A percentile compares a stretch with the other conserved stretches of the same genome.
Evolutionary conservation across 2,888 invertebrate species (phyloP).

Genomic region (Meiosimyza platycephala): DNA sequence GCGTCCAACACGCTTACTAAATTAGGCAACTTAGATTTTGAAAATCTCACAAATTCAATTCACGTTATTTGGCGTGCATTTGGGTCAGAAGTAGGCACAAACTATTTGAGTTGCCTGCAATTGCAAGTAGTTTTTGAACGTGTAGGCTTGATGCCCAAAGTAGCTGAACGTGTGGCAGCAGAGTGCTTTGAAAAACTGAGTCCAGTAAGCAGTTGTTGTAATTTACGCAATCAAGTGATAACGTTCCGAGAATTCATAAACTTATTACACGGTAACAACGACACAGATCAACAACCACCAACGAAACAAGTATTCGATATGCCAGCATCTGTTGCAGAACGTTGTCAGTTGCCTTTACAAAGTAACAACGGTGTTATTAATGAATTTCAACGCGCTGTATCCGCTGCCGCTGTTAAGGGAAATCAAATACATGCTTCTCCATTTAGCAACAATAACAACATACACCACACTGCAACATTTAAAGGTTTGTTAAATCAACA

Average conservation of each 20-base stretch:
- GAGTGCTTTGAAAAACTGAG: slow-evolving; percentile 76
- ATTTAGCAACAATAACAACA: slow-evolving; percentile 14
- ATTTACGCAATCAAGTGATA: slow-evolving; percentile 64
- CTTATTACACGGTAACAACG: slow-evolving; percentile 70
- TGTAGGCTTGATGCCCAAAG: slow-evolving; percentile 73
- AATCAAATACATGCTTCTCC: slow-evolving; percentile 22
- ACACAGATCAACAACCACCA: background rate
- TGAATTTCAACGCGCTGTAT: slow-evolving; percentile 20
- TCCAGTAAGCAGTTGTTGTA: slow-evolving; percentile 52
- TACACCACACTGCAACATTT: slow-evolving; percentile 12
- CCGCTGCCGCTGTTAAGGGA: slow-evolving; percentile 33
- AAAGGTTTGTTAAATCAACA: slow-evolving; percentile 28
- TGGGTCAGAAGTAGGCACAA: slow-evolving; percentile 50
- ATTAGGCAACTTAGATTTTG: slow-evolving; percentile 65
- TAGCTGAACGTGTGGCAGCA: slow-evolving; percentile 73
- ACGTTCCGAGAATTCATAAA: slow-evolving; percentile 75
- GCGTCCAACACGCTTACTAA: slow-evolving; percentile 31
- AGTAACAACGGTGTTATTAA: slow-evolving; percentile 11
- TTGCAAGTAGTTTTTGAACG: slow-evolving; percentile 70
- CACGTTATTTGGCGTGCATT: slow-evolving; percentile 74
- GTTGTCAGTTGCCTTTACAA: too few relatives aligned
- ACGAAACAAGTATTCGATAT: background rate
- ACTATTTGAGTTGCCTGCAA: slow-evolving; percentile 73
- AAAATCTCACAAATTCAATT: slow-evolving; percentile 70
- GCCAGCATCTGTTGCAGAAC: background rate